phyloP scores from a whole-genome alignment of 1,140 invertebrate genomes.

The Aphelenchoides besseyi region DNA sequence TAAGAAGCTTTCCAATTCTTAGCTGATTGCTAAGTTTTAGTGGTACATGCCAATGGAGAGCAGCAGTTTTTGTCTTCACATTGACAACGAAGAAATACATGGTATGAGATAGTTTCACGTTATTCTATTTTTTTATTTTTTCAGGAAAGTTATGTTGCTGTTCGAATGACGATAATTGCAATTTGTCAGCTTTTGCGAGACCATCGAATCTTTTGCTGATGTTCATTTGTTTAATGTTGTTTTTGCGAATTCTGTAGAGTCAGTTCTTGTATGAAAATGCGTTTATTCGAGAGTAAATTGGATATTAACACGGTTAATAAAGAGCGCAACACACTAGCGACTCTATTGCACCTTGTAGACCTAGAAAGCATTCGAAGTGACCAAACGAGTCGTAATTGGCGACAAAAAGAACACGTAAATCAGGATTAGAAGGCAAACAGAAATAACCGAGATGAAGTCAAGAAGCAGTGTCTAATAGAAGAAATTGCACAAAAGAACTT shows the following conservation, averaged over 20 bases:
- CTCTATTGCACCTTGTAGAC: not conserved
- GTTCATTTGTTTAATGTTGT: not conserved
- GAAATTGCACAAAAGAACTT: not conserved
- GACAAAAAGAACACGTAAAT: not conserved
- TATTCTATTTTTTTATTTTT: too few species aligned
- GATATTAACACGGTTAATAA: not conserved
- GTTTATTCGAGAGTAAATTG: not conserved
- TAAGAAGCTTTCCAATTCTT: not conserved
- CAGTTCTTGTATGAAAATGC: not conserved
- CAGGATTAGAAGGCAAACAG: not conserved
- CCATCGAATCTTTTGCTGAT: not conserved
- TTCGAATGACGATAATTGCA: constrained; percentile 16
- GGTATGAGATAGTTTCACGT: too few species aligned
- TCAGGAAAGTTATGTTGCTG: constrained; percentile 23
- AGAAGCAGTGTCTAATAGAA: not conserved
- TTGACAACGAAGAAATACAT: constrained; percentile 14
- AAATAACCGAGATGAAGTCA: not conserved
- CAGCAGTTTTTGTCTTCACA: constrained; percentile 5
- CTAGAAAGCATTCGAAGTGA: not conserved
- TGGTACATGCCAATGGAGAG: constrained; percentile 5
- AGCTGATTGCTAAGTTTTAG: not conserved
- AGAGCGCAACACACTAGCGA: too few species aligned
- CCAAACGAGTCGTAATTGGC: not conserved
- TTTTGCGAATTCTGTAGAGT: not conserved
- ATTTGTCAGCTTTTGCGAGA: not conserved